Conservation (phyloP, 2,888 invertebrate species). For the Laothoe populi region DNA sequence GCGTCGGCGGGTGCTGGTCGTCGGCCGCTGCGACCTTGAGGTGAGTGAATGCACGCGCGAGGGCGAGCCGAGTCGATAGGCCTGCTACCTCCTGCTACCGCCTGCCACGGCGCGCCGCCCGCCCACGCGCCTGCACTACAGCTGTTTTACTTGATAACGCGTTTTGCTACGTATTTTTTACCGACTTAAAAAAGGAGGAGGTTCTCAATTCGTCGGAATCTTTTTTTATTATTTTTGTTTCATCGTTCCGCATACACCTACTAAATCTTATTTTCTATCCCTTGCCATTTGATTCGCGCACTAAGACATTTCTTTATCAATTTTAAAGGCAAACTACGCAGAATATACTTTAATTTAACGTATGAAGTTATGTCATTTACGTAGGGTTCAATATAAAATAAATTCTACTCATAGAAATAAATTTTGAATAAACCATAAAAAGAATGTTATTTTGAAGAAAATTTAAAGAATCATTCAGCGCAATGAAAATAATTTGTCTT, state of each 20-base stretch:
- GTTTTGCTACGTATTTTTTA: constrained; percentile 46
- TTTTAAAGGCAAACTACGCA: too few species aligned
- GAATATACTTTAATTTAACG: neutral
- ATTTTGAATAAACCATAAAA: too few species aligned
- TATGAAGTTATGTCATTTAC: too few species aligned
- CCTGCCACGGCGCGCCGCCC: constrained; percentile 53
- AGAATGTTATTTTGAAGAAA: neutral
- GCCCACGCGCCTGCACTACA: constrained; percentile 77
- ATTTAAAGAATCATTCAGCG: neutral
- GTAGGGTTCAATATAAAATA: too few species aligned
- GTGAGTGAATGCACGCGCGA: constrained; percentile 71
- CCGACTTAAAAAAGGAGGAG: too few species aligned
- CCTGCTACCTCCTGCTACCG: constrained; percentile 45
- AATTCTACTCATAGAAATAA: too few species aligned
- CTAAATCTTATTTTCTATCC: neutral
- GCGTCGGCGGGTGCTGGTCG: constrained; percentile 41
- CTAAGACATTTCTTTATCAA: neutral
- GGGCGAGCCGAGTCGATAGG: constrained; percentile 67
- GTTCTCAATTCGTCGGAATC: too few species aligned
- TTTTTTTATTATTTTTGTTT: constrained; percentile 34
- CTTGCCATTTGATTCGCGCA: neutral
- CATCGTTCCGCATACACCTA: constrained; percentile 11
- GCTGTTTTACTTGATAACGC: constrained; percentile 76
- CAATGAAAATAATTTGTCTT: neutral
- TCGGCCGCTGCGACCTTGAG: constrained; percentile 69